phyloP scores from a whole-genome alignment of 1,140 invertebrate genomes.

The Pantala flavescens region DNA sequence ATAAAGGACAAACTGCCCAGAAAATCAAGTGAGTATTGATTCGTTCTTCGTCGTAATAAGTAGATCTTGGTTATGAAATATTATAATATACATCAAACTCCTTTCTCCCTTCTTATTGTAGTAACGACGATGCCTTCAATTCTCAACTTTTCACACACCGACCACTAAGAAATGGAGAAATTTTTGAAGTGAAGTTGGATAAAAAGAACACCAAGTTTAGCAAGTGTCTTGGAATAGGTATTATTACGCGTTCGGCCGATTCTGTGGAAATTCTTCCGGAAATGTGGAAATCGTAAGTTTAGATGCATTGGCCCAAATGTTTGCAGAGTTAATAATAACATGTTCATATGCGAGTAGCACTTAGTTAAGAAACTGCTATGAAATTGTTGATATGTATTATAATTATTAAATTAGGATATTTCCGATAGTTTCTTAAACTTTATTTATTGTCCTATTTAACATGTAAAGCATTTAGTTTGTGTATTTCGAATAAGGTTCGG shows the following conservation, averaged over 20 bases:
- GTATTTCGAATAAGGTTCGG: too few species aligned
- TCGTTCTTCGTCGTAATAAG: neutral
- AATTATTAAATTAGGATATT: too few species aligned
- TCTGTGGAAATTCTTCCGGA: neutral
- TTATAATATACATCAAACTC: neutral
- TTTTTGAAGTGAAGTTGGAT: neutral
- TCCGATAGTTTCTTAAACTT: too few species aligned
- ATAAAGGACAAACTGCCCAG: neutral
- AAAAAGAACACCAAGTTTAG: neutral
- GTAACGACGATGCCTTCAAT: neutral
- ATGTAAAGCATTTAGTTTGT: too few species aligned
- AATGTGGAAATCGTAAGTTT: too few species aligned
- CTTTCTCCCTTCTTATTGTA: neutral
- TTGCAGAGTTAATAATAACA: too few species aligned
- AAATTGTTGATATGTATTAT: too few species aligned
- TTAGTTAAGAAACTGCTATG: too few species aligned
- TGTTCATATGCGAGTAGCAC: too few species aligned
- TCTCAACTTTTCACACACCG: neutral
- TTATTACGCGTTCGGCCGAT: neutral
- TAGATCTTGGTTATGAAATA: neutral
- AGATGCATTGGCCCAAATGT: too few species aligned
- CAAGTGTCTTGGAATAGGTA: neutral
- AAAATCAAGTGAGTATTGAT: neutral
- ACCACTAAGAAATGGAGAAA: neutral
- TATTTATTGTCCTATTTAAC: too few species aligned